Evolutionary conservation across 1,140 invertebrate species (phyloP).

Genomic region (Telenomus remus): DNA sequence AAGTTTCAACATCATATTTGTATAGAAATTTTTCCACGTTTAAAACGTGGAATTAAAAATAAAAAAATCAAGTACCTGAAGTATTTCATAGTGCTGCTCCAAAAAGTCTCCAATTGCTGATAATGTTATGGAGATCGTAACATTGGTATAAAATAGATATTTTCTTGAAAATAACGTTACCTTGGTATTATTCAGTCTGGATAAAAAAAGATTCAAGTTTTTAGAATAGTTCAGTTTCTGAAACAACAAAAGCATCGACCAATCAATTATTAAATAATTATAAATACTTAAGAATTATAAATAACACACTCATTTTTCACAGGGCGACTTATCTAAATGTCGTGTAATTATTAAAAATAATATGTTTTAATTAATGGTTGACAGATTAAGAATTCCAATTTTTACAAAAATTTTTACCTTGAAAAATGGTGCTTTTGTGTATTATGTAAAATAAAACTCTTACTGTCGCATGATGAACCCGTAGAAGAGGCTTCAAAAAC

Average conservation of each 20-base stretch:
- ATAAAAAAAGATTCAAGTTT: conserved; percentile 38
- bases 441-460: conserved; percentile 1
- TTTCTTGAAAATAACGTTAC: conserved; percentile 79
- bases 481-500: conserved; percentile 7
- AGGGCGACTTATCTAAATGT: no score
- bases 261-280: neutral
- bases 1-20: no score
- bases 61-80: conserved; percentile 67
- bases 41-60: no score
- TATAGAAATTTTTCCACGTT: no score
- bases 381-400: no score
- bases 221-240: conserved; percentile 58
- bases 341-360: no score
- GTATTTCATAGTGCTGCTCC: conserved; percentile 90
- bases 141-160: conserved; percentile 89
- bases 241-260: conserved; percentile 12
- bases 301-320: no score
- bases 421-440: no score
- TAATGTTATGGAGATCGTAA: conserved; percentile 85
- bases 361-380: no score
- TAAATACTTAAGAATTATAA: no score
- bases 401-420: no score
- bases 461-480: conserved; percentile 2
- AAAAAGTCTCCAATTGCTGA: conserved; percentile 87
- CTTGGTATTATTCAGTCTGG: conserved; percentile 53